A percentile compares a stretch with the other conserved stretches of the same genome.
phyloP scores from a whole-genome alignment of 1,140 invertebrate species.

The Ips nitidus region DNA sequence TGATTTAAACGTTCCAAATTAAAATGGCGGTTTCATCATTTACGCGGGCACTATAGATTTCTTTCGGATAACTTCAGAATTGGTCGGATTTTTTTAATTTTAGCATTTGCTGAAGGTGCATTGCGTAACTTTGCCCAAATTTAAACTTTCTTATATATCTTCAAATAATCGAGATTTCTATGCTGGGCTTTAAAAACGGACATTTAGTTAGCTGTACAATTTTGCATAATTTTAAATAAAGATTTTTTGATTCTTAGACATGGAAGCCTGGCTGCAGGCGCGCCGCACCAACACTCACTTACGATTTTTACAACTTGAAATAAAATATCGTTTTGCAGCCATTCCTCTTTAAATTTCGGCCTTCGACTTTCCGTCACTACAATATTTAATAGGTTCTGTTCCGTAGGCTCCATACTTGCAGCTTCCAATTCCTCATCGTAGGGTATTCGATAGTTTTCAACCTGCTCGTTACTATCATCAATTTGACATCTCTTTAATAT shows the following conservation, averaged over 20 bases:
- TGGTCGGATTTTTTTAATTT: too few species aligned
- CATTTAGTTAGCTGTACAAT: too few species aligned
- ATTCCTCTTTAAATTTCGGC: conserved; percentile 74
- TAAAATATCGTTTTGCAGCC: conserved; percentile 73
- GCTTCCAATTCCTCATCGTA: conserved; percentile 77
- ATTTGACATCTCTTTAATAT: conserved; percentile 70
- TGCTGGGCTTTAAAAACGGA: too few species aligned
- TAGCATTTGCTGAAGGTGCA: too few species aligned
- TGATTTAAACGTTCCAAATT: too few species aligned
- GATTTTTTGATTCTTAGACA: conserved; percentile 86
- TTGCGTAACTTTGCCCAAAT: too few species aligned
- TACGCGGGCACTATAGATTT: too few species aligned
- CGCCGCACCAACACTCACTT: conserved; percentile 90
- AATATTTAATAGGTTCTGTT: conserved; percentile 85
- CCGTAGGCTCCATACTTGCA: conserved; percentile 78
- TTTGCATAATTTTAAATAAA: neutral
- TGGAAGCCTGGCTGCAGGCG: conserved; percentile 83
- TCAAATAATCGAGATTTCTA: too few species aligned
- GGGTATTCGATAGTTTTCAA: conserved; percentile 81
- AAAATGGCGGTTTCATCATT: too few species aligned
- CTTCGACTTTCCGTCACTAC: conserved; percentile 77
- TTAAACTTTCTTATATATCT: too few species aligned
- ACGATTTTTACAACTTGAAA: conserved; percentile 75
- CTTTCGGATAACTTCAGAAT: too few species aligned
- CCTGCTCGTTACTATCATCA: conserved; percentile 56